Evolutionary conservation across 2,888 invertebrate species (phyloP), one percentile per base, ranked within the genome.

Genomic region (Euplagia quadripunctaria): DNA sequence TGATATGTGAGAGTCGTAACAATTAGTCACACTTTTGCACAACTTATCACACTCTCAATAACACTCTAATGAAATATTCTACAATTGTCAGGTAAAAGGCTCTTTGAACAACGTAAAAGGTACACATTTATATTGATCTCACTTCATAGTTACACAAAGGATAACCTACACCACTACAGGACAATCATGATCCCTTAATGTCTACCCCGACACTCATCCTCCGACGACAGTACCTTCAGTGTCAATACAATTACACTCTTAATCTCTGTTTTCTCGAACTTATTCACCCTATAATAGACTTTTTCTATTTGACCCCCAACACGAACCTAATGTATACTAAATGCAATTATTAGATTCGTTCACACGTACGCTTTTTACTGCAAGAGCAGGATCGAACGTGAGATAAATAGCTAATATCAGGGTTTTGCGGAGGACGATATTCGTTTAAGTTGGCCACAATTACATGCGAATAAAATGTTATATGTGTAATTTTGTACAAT

Each of bases 321-420:
- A 70, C 64, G 61, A 78, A n/a, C 61, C 79, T 71, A 68, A 81
- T 76, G 77, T 75, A 69, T 75, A 77, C 74, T 77, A 76, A 83
- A 84, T 82, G 81, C 72, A 84, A 83, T 83, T 83, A 82, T 79
- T 75, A 76, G 80, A 72, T 77, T 74, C 71, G 68, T 82, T 81
- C 77, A 84, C 85, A 84, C 85, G 83, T 84, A 81, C 80, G 73
- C 68, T 80, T 82, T 83, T 83, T 82, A 84, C 79, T 77, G 81
- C 80, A 75, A 79, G 78, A 80, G 74, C 75, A 66, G 68, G 80
- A 82, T 84, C 77, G 79, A 82, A 84, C 85, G 85, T 84, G 85
- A 83, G 83, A 84, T 83, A 82, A 84, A 83, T 84, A 70, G 80
- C 75, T 78, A 78, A 81, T 82, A 80, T 81, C 71, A 61, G 64